phyloP scores from a whole-genome alignment of 1,140 invertebrate species.

The Pararge aegeria region DNA sequence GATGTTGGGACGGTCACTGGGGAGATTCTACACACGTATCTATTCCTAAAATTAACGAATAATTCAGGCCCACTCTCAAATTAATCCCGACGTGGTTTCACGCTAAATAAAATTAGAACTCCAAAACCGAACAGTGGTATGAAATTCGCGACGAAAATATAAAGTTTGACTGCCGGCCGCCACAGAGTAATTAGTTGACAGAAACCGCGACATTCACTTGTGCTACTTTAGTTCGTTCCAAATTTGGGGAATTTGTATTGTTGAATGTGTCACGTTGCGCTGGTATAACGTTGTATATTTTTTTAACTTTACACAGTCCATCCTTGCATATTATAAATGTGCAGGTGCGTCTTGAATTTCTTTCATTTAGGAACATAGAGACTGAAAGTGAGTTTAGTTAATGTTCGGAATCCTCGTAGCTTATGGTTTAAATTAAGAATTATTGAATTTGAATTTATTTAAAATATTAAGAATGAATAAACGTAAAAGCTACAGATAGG shows the following conservation, averaged over 20 bases:
- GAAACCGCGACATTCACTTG: conserved; percentile 7
- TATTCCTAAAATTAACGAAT: not conserved
- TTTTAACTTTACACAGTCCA: no score
- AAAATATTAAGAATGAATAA: no score
- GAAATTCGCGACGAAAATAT: conserved; percentile 13
- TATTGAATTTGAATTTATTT: no score
- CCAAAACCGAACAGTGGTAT: conserved; percentile 8
- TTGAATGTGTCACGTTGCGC: not conserved
- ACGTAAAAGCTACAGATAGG: no score
- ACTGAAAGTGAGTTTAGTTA: no score
- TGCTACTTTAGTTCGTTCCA: not conserved
- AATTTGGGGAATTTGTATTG: not conserved
- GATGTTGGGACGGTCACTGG: not conserved
- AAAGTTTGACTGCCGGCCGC: conserved; percentile 1
- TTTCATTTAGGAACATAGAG: no score
- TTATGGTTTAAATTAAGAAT: no score
- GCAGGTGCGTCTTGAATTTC: no score
- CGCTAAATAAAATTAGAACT: conserved; percentile 19
- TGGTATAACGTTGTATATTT: no score
- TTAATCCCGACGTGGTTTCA: conserved; percentile 4
- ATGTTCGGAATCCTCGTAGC: no score
- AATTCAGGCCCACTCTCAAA: not conserved
- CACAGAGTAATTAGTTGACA: conserved; percentile 8
- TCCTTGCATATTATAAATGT: no score
- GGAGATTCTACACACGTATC: not conserved